Base-by-base conservation (phyloP, 2,888 invertebrate genomes). In the Pardosa pseudoannulata region DNA sequence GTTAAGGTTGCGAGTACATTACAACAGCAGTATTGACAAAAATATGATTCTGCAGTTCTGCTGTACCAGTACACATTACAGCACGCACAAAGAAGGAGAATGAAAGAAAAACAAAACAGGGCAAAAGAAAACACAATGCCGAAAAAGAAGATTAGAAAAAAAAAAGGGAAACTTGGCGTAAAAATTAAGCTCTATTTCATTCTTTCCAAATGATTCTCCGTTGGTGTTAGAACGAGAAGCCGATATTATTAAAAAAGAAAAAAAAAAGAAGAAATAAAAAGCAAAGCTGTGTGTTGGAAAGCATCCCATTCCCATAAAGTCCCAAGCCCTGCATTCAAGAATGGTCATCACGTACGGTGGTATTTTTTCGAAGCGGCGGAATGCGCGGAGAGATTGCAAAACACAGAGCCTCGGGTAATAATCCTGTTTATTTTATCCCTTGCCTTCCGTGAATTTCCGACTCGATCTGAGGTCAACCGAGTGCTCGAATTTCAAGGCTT, bases 401-500 rank as follows among this genome's bases (percentile, higher is more conserved):
- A 23, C 23, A 11, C 23, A 36, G 5, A 23, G 56, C 56, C 56
- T 56, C 23, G 19, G 56, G 56, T 23, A 56, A 56, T 23, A 56
- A 56, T 23, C 5, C 3, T 56, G 23, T 23, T 46, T 19, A 2
- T 56, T 56, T 19, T 56, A n/a, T n/a, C n/a, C n/a, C n/a, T n/a
- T 56, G n/a, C 23, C 23, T 0, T 46, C 16, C 23, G 23, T 23
- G 23, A 23, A 23, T 56, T 56, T 56, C 23, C 19, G 23, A 56
- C 56, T 23, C 23, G 56, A 56, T 23, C 5, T 19, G 23, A 56
- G 56, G 56, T 56, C 56, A 56, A 56, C 5, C 3, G 23, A 56
- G 23, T 2, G 56, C 56, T 56, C 56, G 23, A 56, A 56, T 56
- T 56, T 56, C 56, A 23, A 56, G 56, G 56, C 56, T 56, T n/a